Conservation (phyloP, 2,888 invertebrate genomes). For the Nomada ruficornis region DNA sequence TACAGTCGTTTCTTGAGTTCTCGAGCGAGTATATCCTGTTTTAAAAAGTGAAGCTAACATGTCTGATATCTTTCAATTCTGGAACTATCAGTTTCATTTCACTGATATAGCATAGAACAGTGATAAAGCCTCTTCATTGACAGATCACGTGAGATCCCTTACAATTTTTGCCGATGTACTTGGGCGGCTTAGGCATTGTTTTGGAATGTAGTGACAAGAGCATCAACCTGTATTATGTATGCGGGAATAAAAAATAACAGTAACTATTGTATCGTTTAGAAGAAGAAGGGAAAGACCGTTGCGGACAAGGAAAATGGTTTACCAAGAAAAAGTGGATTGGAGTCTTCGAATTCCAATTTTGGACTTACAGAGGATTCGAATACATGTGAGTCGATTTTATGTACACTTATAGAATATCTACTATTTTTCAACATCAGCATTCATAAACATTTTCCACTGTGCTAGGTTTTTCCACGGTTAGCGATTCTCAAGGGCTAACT, state of each 20-base stretch:
- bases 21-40: too few relatives aligned
- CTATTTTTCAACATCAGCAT: not conserved
- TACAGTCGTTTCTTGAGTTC: too few relatives aligned
- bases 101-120: too few relatives aligned
- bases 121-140: too few relatives aligned
- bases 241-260: constrained; percentile 11
- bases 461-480: constrained; percentile 94
- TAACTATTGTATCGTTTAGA: constrained; percentile 75
- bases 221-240: too few relatives aligned
- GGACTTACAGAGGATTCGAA: constrained; percentile 96
- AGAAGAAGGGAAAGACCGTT: constrained; percentile 90
- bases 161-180: too few relatives aligned
- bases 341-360: constrained; percentile 93
- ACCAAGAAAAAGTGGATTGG: constrained; percentile 88
- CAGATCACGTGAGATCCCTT: too few relatives aligned
- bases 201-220: too few relatives aligned
- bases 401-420: constrained; percentile 48
- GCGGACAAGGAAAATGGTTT: constrained; percentile 92
- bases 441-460: constrained; percentile 6
- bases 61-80: too few relatives aligned
- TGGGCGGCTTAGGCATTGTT: too few relatives aligned
- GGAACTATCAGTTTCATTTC: too few relatives aligned
- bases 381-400: constrained; percentile 88
- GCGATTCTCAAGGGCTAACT: constrained; percentile 95
- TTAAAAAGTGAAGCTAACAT: too few relatives aligned